Base-by-base conservation (phyloP, 2,113 vertebrate species). In the Cavia porcellus region DNA sequence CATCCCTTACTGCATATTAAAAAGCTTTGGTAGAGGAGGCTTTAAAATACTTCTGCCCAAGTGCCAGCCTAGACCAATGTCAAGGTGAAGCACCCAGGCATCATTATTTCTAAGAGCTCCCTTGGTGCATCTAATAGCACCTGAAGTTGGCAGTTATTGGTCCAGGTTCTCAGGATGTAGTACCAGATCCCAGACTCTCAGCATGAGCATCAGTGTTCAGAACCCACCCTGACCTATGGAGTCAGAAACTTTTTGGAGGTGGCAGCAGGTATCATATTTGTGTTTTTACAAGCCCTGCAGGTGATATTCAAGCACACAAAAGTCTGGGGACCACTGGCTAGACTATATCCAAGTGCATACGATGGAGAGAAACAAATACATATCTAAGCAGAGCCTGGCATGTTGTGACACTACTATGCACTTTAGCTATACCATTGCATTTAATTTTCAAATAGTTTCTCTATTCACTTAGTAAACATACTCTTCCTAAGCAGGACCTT, bases 401-500 rank as follows among this genome's bases (percentile, higher is more conserved):
- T 22, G 30, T 50, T 81, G 38, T 70, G 32, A 35, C 75, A 66
- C 47, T 42, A 10, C 52, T 82, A 83, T n/a, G n/a, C 42, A 88
- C 62, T 66, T 79, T 82, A 94, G 52, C 62, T 62, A n/a, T 89
- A 90, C 15, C 25, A 45, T 20, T 94, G 55, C 47, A 89, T 83
- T 92, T 90, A 57, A 86, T 68, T 96, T 96, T 90, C 45, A 30
- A 85, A 15, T 52, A 75, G 68, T 90, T 86, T 77, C 52, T 86
- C 82, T 95, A 79, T 68, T 95, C 57, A 79, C 47, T 94, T 82
- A 77, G 59, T 85, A 94, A 95, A 72, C 52, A 90, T 70, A 81
- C 59, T 38, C 50, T 96, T 52, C 22, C 59, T 92, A 77, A 79
- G 72, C 52, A 95, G 55, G 50, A 88, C 20, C 22, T 96, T 77